Percentiles rank a stretch among this genome's conserved stretches.
Evolutionary conservation across 2,113 vertebrate genomes (phyloP).

Genomic region (Myotis brandtii): DNA sequence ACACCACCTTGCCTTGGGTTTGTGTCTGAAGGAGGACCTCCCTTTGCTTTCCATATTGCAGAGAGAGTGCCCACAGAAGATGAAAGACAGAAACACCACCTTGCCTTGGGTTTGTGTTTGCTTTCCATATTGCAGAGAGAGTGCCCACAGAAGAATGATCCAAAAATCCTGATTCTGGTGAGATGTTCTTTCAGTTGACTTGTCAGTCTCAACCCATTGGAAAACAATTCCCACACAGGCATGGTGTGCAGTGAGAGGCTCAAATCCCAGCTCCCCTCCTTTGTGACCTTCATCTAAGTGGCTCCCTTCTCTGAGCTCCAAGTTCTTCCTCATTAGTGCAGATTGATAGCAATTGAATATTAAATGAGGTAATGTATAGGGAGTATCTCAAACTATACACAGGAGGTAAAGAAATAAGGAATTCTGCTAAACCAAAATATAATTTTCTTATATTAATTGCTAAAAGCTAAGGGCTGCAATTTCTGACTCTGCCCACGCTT

Average conservation of each 20-base stretch:
- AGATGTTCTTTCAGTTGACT: neutral
- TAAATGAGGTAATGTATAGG: neutral
- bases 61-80: accelerated
- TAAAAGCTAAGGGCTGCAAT: constrained; percentile 15
- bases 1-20: constrained; percentile 13
- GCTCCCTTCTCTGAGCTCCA: neutral
- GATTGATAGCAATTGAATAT: neutral
- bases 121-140: neutral
- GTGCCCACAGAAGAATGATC: accelerated
- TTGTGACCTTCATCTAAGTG: neutral
- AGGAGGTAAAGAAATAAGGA: neutral
- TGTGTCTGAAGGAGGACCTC: constrained; percentile 52
- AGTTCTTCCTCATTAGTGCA: neutral
- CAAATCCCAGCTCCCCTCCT: neutral
- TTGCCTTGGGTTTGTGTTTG: constrained; percentile 35
- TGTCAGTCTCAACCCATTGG: constrained; percentile 57
- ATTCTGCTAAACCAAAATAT: neutral
- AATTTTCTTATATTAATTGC: constrained; percentile 20
- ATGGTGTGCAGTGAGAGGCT: neutral
- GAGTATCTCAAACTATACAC: neutral
- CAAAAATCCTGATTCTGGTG: neutral
- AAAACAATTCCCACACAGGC: neutral
- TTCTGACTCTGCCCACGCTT: neutral
- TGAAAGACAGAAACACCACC: constrained; percentile 61
- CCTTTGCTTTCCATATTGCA: neutral